These are phyloP conservation scores for Dasypogon diadema DNA, from an alignment of 2,888 invertebrate genomes.

Conservation along the genomic window DNA sequence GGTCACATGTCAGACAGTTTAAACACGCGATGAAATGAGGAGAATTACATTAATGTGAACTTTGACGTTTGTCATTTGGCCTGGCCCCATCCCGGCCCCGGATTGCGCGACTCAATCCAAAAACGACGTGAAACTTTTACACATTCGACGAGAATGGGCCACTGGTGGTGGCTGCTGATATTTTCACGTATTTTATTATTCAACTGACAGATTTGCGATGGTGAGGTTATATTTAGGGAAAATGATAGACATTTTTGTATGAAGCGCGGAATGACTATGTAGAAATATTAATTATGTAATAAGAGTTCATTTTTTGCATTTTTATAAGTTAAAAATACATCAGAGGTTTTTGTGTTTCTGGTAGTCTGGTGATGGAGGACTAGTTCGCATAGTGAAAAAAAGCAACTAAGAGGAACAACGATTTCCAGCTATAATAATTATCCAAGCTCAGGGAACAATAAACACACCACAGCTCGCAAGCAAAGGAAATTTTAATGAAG, in stretches of 20 bases:
- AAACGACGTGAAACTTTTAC: background rate
- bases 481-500: too few relatives aligned
- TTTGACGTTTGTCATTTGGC: conserved; percentile 41
- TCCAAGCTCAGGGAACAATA: too few relatives aligned
- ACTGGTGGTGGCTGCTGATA: background rate
- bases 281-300: background rate
- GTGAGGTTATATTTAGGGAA: conserved; percentile 33
- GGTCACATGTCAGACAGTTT: conserved; percentile 47
- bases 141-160: background rate
- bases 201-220: conserved; percentile 39
- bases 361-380: too few relatives aligned
- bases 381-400: too few relatives aligned
- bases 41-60: conserved; percentile 42
- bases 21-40: conserved; percentile 46
- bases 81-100: background rate
- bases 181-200: background rate
- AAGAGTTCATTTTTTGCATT: too few relatives aligned
- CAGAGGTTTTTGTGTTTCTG: too few relatives aligned
- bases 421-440: too few relatives aligned
- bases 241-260: background rate
- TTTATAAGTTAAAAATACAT: too few relatives aligned
- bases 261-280: background rate
- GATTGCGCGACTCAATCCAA: background rate
- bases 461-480: too few relatives aligned
- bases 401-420: too few relatives aligned